A percentile compares a stretch with the other conserved stretches of the same genome.
These are phyloP conservation scores for Wiebesia pumilae DNA, from an alignment of 1,140 invertebrate genomes.

Conservation along the genomic window DNA sequence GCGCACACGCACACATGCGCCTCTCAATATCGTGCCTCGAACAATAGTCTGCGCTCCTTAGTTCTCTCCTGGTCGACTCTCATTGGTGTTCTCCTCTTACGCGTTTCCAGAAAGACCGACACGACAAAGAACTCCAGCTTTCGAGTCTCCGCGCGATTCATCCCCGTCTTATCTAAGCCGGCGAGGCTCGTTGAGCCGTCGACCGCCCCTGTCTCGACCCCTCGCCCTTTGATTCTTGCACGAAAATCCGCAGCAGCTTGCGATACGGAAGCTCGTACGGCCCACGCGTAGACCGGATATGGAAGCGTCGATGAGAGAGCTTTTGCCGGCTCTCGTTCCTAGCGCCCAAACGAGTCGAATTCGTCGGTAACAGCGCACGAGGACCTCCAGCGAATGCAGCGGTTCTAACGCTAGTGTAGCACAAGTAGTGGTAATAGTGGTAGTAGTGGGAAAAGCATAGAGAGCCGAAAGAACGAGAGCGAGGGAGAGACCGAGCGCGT, in stretches of 20 bases:
- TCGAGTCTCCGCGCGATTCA: not conserved
- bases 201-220: not conserved
- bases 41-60: not conserved
- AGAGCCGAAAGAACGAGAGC: not conserved
- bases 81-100: no score
- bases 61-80: no score
- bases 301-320: slow-evolving; percentile 57
- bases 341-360: slow-evolving; percentile 64
- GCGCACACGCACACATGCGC: no score
- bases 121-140: not conserved
- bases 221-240: not conserved
- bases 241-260: no score
- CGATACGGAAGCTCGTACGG: no score
- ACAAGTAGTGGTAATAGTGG: not conserved
- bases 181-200: not conserved
- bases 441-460: not conserved
- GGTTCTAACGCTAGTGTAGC: not conserved
- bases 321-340: slow-evolving; percentile 60
- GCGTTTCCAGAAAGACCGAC: no score
- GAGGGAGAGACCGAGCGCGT: not conserved
- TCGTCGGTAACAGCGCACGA: slow-evolving; percentile 62
- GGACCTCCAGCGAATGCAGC: not conserved
- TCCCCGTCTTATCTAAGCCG: not conserved
- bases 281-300: slow-evolving; percentile 33
- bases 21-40: no score